Base-by-base conservation (phyloP, 2,888 invertebrate genomes). In the Phymatocera aterrima region DNA sequence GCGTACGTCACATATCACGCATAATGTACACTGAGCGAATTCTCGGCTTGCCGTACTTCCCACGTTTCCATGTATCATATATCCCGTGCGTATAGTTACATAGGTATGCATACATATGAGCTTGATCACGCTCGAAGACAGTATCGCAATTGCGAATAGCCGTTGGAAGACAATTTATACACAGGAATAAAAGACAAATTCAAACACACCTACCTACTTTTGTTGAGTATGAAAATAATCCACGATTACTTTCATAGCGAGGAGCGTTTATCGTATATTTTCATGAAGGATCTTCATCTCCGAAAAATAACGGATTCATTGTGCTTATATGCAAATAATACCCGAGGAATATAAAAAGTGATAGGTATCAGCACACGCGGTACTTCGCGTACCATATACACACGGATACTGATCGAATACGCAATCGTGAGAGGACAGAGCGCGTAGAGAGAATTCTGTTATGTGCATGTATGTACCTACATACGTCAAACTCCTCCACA, bases 51-150 rank as follows among this genome's bases (percentile, higher is more conserved):
- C 24, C 68, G 6, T 34, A 51, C 64, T 72, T 72, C 51, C 72
- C 51, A 72, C 48, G 72, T 72, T 72, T 34, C 48, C 31, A 18
- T 64, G 15, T 64, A 48, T 72, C 72, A 34, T 51, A 72, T n/a
- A n/a, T n/a, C 18, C 34, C 21, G 51, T 24, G 15, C 8, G n/a
- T 28, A 28, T 57, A 57, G 24, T 5, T 57, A 51, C 4, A 28
- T 64, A n/a, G 28, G 4, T 15, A 18, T 60, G 24, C 24, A 57
- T 57, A 60, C 28, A 51, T 51, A n/a, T 8, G 18, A 15, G n/a
- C n/a, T n/a, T n/a, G n/a, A n/a, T n/a, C n/a, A 18, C 18, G 18
- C n/a, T 43, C 43, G 43, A 43, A n/a, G n/a, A n/a, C n/a, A n/a
- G n/a, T n/a, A n/a, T n/a, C n/a, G n/a, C n/a, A n/a, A n/a, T n/a